A percentile compares a stretch with the other conserved stretches of the same genome.
Evolutionary conservation across 1,140 invertebrate genomes (phyloP).

Genomic region (Cepaea nemoralis): DNA sequence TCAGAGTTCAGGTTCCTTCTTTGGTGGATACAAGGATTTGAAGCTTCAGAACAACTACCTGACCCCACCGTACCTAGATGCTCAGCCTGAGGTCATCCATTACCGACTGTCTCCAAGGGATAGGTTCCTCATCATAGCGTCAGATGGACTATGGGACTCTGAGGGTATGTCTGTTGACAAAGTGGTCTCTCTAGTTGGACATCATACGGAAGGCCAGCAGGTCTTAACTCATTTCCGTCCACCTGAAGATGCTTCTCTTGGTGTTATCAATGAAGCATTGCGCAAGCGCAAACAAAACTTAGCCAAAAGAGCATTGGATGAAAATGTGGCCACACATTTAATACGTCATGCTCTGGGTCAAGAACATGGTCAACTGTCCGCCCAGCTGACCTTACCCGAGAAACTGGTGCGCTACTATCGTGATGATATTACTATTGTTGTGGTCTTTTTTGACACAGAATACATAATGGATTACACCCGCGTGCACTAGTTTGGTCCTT

Average conservation of each 20-base stretch:
- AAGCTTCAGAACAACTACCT: slow-evolving; percentile 81
- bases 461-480: slow-evolving; percentile 55
- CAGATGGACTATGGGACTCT: slow-evolving; percentile 95
- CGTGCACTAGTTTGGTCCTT: slow-evolving; percentile 5
- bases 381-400: slow-evolving; percentile 79
- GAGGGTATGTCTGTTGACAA: slow-evolving; percentile 81
- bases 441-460: slow-evolving; percentile 69
- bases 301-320: slow-evolving; percentile 83
- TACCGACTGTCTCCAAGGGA: slow-evolving; percentile 88
- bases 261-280: slow-evolving; percentile 59
- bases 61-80: slow-evolving; percentile 96
- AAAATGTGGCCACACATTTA: slow-evolving; percentile 93
- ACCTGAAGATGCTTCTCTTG: slow-evolving; percentile 77
- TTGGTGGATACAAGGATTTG: slow-evolving; percentile 55
- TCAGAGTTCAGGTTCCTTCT: slow-evolving; percentile 34
- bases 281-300: slow-evolving; percentile 60
- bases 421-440: slow-evolving; percentile 72
- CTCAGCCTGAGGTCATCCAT: slow-evolving; percentile 81
- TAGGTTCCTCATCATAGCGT: slow-evolving; percentile 94
- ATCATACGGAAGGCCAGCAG: slow-evolving; percentile 91
- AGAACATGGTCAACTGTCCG: slow-evolving; percentile 88
- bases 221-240: slow-evolving; percentile 72
- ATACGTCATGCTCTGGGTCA: slow-evolving; percentile 89
- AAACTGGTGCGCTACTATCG: slow-evolving; percentile 66
- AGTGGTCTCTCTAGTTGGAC: slow-evolving; percentile 83